Conservation (phyloP, 2,888 invertebrate species). For the Callosobruchus maculatus region DNA sequence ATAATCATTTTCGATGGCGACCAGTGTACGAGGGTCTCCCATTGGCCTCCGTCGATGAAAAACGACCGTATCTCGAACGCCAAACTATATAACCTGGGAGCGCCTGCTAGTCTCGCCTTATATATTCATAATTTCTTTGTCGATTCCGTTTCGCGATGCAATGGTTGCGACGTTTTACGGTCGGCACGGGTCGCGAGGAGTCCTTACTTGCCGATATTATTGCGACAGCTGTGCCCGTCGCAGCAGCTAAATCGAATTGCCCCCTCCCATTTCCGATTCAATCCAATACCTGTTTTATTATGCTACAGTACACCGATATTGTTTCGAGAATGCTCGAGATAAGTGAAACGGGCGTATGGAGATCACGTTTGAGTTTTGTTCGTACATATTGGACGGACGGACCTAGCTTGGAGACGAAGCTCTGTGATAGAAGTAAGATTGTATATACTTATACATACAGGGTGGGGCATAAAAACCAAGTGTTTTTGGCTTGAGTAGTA, state of each 20-base stretch:
- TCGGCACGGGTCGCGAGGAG: background rate
- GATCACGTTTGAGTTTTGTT: no score
- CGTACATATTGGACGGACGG: no score
- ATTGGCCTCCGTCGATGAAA: no score
- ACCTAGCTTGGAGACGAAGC: no score
- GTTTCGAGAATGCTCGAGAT: no score
- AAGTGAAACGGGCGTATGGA: no score
- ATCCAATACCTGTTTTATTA: background rate
- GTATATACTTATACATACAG: no score
- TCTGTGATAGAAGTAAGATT: no score
- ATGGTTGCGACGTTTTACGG: background rate
- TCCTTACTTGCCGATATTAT: background rate
- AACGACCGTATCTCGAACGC: background rate
- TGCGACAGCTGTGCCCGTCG: background rate
- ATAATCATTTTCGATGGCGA: no score
- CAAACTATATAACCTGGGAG: background rate
- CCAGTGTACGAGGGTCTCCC: no score
- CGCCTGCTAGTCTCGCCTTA: background rate
- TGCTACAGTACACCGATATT: background rate
- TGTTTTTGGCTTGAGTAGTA: no score
- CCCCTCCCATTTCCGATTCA: background rate
- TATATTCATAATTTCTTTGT: background rate
- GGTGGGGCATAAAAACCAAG: no score
- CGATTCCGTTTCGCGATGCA: background rate
- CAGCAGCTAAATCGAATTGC: background rate